Conservation (phyloP, 2,888 invertebrate genomes). For the Drosophila borborema region DNA sequence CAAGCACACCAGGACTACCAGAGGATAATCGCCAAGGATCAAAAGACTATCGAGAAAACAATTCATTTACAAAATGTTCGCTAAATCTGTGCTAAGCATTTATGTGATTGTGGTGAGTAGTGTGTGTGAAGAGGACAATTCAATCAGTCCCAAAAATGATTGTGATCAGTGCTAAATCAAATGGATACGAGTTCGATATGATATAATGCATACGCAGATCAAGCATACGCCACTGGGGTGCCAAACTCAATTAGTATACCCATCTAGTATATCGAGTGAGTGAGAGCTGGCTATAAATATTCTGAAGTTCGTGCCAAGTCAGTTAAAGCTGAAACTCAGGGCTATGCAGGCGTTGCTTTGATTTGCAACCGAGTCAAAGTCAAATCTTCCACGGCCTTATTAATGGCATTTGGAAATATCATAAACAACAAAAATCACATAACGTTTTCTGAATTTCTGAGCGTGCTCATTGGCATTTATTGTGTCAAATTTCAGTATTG, state of each 20-base stretch:
- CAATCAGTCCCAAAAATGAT: background rate
- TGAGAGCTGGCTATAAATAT: conserved; percentile 4
- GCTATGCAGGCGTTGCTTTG: conserved; percentile 43
- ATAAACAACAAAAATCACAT: conserved; percentile 20
- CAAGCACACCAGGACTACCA: conserved; percentile 78
- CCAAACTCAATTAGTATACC: conserved; percentile 23
- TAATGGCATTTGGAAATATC: conserved; percentile 44
- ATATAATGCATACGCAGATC: conserved; percentile 15
- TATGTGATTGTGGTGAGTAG: conserved; percentile 81
- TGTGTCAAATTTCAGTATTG: conserved; percentile 1
- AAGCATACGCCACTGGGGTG: conserved; percentile 21
- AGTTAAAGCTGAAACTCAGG: conserved; percentile 39
- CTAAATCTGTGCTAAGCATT: conserved; percentile 69
- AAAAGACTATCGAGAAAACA: background rate
- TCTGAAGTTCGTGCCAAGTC: conserved; percentile 29
- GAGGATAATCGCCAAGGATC: conserved; percentile 50
- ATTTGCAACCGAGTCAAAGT: conserved; percentile 22
- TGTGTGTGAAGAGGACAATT: conserved; percentile 20
- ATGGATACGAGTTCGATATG: background rate
- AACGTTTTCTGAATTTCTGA: conserved; percentile 20
- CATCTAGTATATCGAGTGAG: background rate
- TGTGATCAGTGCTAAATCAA: conserved; percentile 26
- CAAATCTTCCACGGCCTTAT: conserved; percentile 42
- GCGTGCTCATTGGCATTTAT: conserved; percentile 47
- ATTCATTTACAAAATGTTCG: conserved; percentile 68